Conservation (phyloP, 1,140 invertebrate genomes). For the Pomacea maculata region DNA sequence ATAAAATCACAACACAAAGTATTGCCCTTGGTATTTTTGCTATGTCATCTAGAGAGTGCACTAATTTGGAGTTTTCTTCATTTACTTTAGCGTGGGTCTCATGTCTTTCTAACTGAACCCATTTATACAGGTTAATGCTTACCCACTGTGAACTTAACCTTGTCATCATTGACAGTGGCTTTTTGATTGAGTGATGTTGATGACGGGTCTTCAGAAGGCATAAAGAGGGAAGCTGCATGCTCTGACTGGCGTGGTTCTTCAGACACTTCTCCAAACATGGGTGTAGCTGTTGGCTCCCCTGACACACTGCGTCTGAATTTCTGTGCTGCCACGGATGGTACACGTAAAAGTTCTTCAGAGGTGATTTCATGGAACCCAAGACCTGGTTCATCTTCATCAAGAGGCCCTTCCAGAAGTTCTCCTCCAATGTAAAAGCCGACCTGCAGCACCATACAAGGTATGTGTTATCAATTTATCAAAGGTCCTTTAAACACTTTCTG, state of each 20-base stretch:
- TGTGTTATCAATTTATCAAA: neutral
- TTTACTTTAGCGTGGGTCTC: too few relatives aligned
- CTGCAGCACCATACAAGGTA: neutral
- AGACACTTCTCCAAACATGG: conserved; percentile 30
- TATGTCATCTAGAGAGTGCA: too few relatives aligned
- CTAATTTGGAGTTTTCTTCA: too few relatives aligned
- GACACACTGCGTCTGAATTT: conserved; percentile 23
- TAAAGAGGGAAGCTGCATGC: conserved; percentile 16
- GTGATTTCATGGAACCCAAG: conserved; percentile 7
- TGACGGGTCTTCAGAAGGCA: neutral
- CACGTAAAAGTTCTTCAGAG: neutral
- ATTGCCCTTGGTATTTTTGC: neutral
- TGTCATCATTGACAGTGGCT: neutral
- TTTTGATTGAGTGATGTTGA: conserved; percentile 9
- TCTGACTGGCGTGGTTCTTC: conserved; percentile 30
- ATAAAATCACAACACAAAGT: too few relatives aligned
- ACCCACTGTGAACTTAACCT: conserved; percentile 33
- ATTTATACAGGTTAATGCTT: neutral
- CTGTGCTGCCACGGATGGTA: conserved; percentile 25
- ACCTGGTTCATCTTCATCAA: neutral
- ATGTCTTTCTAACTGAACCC: too few relatives aligned
- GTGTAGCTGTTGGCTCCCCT: conserved; percentile 23
- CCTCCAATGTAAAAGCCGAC: conserved; percentile 29
- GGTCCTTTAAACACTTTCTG: too few relatives aligned
- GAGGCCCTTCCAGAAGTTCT: neutral